Conservation (phyloP, 2,113 vertebrate species). For the Zosterops lateralis region DNA sequence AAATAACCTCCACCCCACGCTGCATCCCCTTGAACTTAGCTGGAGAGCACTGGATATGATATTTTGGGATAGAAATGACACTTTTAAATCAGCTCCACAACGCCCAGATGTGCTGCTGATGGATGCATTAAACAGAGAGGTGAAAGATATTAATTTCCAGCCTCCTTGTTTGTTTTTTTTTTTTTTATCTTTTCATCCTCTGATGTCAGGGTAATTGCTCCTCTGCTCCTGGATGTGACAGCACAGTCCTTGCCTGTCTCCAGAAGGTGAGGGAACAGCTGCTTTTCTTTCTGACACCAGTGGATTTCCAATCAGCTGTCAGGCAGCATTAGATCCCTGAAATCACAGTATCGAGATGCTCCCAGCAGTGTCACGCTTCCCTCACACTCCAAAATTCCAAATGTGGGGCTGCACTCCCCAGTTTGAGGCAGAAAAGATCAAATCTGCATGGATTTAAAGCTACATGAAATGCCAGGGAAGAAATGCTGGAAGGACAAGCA, state of each 20-base stretch:
- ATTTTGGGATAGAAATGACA: constrained; percentile 37
- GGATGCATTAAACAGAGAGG: constrained; percentile 6
- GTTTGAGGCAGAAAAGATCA: not conserved
- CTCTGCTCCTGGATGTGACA: constrained; percentile 3
- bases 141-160: constrained; percentile 49
- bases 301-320: constrained; percentile 31
- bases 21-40: constrained; percentile 5
- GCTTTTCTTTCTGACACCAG: constrained; percentile 16
- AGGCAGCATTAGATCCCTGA: constrained; percentile 12
- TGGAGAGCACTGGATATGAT: not conserved
- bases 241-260: not conserved
- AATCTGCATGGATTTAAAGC: not conserved
- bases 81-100: constrained; percentile 10
- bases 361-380: not conserved
- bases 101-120: constrained; percentile 5
- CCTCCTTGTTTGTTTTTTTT: not conserved
- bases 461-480: not conserved
- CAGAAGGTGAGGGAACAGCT: constrained; percentile 41
- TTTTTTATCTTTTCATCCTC: constrained; percentile 29
- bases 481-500: not conserved
- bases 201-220: constrained; percentile 30
- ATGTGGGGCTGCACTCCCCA: not conserved
- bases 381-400: not conserved
- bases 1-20: not conserved
- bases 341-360: not conserved